Percentiles rank a stretch among this genome's conserved stretches.
phyloP scores from a whole-genome alignment of 2,888 invertebrate genomes.

The Drosophila planitibia region DNA sequence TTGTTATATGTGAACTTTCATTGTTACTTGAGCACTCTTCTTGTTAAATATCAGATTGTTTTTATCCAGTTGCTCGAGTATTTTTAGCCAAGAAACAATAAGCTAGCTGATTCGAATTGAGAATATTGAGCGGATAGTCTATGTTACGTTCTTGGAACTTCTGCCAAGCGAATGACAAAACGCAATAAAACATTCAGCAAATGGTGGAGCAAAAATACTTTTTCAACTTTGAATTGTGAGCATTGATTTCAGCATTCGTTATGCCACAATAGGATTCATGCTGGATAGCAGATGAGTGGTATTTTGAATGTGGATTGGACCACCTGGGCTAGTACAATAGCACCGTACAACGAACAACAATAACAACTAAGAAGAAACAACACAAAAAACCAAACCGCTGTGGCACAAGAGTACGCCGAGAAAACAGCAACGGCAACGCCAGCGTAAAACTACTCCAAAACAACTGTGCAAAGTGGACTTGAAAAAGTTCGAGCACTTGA shows the following conservation, averaged over 20 bases:
- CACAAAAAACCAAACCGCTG: not conserved
- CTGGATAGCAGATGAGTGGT: conserved; percentile 1
- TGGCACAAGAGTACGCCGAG: not conserved
- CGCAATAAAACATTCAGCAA: conserved; percentile 26
- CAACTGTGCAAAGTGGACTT: conserved; percentile 78
- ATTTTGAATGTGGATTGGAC: conserved; percentile 5
- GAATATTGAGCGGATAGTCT: not conserved
- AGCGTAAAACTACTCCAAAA: conserved; percentile 69
- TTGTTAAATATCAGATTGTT: not conserved
- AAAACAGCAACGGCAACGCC: not conserved
- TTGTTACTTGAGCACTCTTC: not conserved
- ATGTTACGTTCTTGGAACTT: conserved; percentile 10
- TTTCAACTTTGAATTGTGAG: conserved; percentile 45
- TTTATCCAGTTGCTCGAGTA: not conserved
- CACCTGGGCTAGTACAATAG: conserved; percentile 29
- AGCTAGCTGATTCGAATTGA: not conserved
- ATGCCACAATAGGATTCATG: conserved; percentile 34
- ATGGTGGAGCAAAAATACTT: conserved; percentile 18
- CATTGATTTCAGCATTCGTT: conserved; percentile 30
- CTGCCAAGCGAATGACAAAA: conserved; percentile 4
- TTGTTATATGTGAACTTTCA: not conserved
- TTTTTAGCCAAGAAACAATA: not conserved
- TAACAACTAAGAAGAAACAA: conserved; percentile 1
- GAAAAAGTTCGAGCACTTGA: conserved; percentile 78
- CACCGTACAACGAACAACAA: not conserved